Evolutionary conservation across 1,140 invertebrate species (phyloP).

Genomic region (Plodia interpunctella): DNA sequence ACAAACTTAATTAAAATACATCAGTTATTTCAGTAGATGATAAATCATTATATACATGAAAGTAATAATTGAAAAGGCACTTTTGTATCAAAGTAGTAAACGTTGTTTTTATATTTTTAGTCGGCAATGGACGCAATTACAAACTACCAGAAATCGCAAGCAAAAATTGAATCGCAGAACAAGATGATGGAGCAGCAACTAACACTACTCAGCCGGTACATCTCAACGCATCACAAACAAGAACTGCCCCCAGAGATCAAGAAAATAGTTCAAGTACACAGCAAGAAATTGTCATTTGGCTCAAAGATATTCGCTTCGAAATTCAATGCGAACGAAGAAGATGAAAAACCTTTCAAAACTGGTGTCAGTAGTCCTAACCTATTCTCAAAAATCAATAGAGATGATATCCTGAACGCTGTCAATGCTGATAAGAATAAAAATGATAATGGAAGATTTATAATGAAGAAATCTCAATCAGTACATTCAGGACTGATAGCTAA

Average conservation of each 20-base stretch:
- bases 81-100: no score
- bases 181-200: conserved; percentile 68
- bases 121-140: conserved; percentile 66
- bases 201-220: conserved; percentile 55
- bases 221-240: conserved; percentile 53
- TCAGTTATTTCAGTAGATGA: no score
- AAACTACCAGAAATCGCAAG: conserved; percentile 61
- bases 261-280: conserved; percentile 61
- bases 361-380: conserved; percentile 65
- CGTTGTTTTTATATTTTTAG: conserved; percentile 37
- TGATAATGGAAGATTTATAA: conserved; percentile 50
- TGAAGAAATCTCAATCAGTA: conserved; percentile 73
- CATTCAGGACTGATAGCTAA: conserved; percentile 64
- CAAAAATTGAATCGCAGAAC: conserved; percentile 53
- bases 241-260: conserved; percentile 64
- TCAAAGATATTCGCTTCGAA: conserved; percentile 65
- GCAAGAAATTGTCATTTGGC: conserved; percentile 62
- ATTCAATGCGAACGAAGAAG: conserved; percentile 50
- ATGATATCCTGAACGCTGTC: conserved; percentile 45
- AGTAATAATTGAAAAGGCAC: no score
- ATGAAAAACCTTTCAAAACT: conserved; percentile 60
- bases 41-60: no score
- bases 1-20: no score
- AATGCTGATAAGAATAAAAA: conserved; percentile 43
- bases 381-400: conserved; percentile 57